Evolutionary conservation across 1,140 invertebrate genomes (phyloP), one percentile per base, ranked within the genome.

Genomic region (Lasaia peninsularis): DNA sequence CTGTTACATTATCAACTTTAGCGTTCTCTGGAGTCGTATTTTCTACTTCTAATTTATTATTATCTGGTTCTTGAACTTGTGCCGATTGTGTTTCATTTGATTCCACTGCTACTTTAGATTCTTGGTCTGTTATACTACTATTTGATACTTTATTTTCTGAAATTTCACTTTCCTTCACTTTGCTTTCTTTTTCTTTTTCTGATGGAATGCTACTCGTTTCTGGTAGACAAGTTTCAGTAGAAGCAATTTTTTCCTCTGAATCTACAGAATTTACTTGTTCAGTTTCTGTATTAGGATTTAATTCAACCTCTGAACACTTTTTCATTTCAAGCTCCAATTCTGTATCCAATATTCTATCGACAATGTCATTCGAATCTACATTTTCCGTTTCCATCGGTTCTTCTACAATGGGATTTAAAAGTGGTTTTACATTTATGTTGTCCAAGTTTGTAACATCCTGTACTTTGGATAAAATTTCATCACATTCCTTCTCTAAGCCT

Each of bases 381-480:
- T 80, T 79, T 56, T 86, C 81, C 10, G 76, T 76, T 63, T 86
- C 85, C 75, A 83, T 86, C 0, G 67, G 73, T 72, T 88, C 85
- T 67, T 88, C 85, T 9, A 70, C 66, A 54, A 86, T 86, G 16
- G 81, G 55, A 51, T 80, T 78, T n/a, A 85, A 67, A 56, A 79
- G 52, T 3, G 83, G 78, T 63, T 85, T 86, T 14, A 86, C 32
- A 28, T 77, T 67, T 52, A 88, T 84, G 40, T 73, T 86, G 24
- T 85, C 83, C 57, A 86, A 66, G 62, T 88, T 88, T 16, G 83
- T 86, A 21, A 88, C 83, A 61, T 80, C 71, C 55, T 88, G 77
- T 5, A 88, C 81, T 61, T 86, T 88, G 4, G 80, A 82, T 37
- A 88, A 65, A 53, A 88, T 86, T 60, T 88, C 85, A 58, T 80